Evolutionary conservation across 2,797 vertebrate genomes (phyloP).

Genomic region (Spondyliosoma cantharus): DNA sequence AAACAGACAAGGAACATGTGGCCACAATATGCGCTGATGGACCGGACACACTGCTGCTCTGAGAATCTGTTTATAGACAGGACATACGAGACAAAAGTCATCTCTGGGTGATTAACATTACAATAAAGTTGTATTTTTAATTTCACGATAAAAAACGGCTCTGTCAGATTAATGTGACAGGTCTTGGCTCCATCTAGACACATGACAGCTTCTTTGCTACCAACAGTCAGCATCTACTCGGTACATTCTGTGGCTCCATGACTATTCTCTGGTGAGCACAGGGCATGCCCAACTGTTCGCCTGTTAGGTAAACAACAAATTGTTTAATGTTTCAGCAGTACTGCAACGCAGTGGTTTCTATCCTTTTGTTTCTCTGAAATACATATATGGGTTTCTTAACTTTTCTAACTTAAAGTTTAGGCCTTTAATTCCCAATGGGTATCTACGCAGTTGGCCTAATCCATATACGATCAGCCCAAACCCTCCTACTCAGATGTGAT

Average conservation of each 20-base stretch:
- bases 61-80: not conserved
- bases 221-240: too few species aligned
- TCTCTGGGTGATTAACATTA: not conserved
- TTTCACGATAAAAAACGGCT: not conserved
- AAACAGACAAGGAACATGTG: conserved; percentile 48
- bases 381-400: not conserved
- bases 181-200: not conserved
- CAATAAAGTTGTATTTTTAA: not conserved
- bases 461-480: too few species aligned
- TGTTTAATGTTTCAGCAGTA: not conserved
- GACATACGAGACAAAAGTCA: not conserved
- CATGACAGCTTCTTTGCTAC: not conserved
- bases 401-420: not conserved
- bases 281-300: not conserved
- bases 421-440: not conserved
- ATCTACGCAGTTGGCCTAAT: not conserved
- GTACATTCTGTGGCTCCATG: not conserved
- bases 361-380: conserved; percentile 1
- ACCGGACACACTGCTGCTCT: conserved; percentile 8
- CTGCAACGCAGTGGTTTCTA: too few species aligned
- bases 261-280: not conserved
- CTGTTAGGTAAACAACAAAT: not conserved
- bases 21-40: conserved; percentile 56
- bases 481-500: not conserved
- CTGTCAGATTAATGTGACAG: not conserved